These are phyloP conservation scores for Yponomeuta plumbellus DNA, from an alignment of 2,888 invertebrate species.

Conservation along the genomic window DNA sequence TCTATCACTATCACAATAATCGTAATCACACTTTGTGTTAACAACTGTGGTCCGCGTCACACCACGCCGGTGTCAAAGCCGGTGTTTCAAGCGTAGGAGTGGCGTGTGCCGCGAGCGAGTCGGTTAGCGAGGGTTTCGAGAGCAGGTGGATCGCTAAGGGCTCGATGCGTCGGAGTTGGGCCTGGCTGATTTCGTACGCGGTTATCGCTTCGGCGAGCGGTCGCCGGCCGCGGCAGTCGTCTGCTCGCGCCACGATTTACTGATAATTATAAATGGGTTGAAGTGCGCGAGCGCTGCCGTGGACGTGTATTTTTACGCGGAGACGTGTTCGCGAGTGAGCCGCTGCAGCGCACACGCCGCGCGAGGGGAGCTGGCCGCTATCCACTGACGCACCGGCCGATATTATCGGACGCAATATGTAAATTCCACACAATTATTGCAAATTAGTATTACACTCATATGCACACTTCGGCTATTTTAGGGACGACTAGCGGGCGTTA, in stretches of 20 bases:
- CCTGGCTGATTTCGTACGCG: slow-evolving; percentile 39
- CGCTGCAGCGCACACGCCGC: slow-evolving; percentile 30
- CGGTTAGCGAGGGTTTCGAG: slow-evolving; percentile 41
- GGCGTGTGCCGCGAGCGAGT: slow-evolving; percentile 35
- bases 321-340: slow-evolving; percentile 66
- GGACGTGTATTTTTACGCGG: slow-evolving; percentile 72
- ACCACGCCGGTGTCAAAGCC: slow-evolving; percentile 41
- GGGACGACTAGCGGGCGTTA: slow-evolving; percentile 61
- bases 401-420: slow-evolving; percentile 60
- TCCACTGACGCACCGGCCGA: slow-evolving; percentile 46
- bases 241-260: slow-evolving; percentile 71
- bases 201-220: slow-evolving; percentile 61
- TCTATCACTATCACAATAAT: slow-evolving; percentile 63
- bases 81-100: slow-evolving; percentile 54
- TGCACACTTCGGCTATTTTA: slow-evolving; percentile 50
- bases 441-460: slow-evolving; percentile 69
- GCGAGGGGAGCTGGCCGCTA: slow-evolving; percentile 35
- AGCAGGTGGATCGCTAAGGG: slow-evolving; percentile 32
- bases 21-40: slow-evolving; percentile 48
- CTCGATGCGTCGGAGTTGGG: slow-evolving; percentile 5
- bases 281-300: slow-evolving; percentile 67
- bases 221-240: slow-evolving; percentile 65
- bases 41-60: slow-evolving; percentile 43
- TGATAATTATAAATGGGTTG: slow-evolving; percentile 75
- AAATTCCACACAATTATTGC: slow-evolving; percentile 45